phyloP scores from a whole-genome alignment of 2,888 invertebrate species.

The Nephrotoma flavescens region DNA sequence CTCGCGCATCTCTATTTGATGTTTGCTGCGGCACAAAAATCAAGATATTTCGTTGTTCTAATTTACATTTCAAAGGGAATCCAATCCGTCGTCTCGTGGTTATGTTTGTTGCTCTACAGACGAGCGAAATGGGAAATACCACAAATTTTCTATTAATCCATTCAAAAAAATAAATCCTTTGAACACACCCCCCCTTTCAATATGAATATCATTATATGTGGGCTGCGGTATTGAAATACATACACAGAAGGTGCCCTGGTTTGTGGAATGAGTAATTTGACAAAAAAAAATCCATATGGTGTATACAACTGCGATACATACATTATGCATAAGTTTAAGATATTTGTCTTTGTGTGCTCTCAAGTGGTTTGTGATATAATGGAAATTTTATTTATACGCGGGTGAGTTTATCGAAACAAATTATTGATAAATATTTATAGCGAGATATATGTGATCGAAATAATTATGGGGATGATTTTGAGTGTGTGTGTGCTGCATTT shows the following conservation, averaged over 20 bases:
- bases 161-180: not conserved
- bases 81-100: not conserved
- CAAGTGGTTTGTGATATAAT: not conserved
- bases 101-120: not conserved
- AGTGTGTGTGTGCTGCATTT: no score
- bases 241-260: not conserved
- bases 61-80: not conserved
- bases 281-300: not conserved
- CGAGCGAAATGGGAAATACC: not conserved
- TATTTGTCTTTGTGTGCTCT: not conserved
- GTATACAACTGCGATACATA: not conserved
- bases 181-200: not conserved
- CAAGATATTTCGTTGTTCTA: not conserved
- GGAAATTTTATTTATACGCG: not conserved
- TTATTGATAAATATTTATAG: not conserved
- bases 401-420: not conserved
- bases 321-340: not conserved
- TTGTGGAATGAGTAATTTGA: not conserved
- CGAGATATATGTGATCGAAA: no score
- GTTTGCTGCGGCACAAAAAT: not conserved
- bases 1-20: not conserved
- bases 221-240: not conserved
- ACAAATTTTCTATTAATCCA: not conserved
- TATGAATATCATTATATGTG: not conserved
- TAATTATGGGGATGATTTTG: no score